Evolutionary conservation across 2,888 invertebrate species (phyloP), one percentile per base, ranked within the genome.

Genomic region (Steinernema scapterisci): DNA sequence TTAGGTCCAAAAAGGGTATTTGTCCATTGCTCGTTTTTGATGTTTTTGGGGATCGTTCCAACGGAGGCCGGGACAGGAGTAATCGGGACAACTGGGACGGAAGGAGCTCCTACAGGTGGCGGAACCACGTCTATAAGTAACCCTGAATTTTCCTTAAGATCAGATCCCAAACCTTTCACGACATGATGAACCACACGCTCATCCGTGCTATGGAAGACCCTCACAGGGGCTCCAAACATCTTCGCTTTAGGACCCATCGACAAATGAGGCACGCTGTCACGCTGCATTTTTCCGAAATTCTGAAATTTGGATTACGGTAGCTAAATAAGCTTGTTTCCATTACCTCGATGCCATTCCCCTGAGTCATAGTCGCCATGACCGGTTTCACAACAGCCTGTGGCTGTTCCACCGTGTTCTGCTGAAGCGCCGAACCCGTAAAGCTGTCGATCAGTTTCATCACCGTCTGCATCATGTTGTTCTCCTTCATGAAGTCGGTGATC

Each of bases 1-100:
- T 82, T 77, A 44, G 82, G 83, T n/a, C 85, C 85, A 56, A 85
- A 84, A 3, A 85, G 77, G 25, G 81, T 79, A 25, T 79, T 76
- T 27, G 84, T 79, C 76, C 82, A 84, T 78, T 85, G 63, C 63
- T 63, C 63, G 63, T 63, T 63, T 38, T 63, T 63, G 63, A 63
- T 63, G 3, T 27, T 31, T n/a, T 63, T 63, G 27, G 48, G 3
- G 13, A 16, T 48, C 6, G 48, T 13, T 3, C 13, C 48, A 5
- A 48, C 48, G 48, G 16, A 7, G 9, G 38, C 38, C 9, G 38
- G 9, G 38, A 38, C 38, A 38, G 38, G 38, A 9, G 3, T 38
- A 6, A 38, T 9, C 3, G 38, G 38, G 9, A 9, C 38, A 6
- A 38, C 38, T 6, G 38, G 38, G 5, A 38, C 9, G 9, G 38